A percentile compares a stretch with the other conserved stretches of the same genome.
phyloP scores from a whole-genome alignment of 2,113 vertebrate species.

The Gila orcuttii region DNA sequence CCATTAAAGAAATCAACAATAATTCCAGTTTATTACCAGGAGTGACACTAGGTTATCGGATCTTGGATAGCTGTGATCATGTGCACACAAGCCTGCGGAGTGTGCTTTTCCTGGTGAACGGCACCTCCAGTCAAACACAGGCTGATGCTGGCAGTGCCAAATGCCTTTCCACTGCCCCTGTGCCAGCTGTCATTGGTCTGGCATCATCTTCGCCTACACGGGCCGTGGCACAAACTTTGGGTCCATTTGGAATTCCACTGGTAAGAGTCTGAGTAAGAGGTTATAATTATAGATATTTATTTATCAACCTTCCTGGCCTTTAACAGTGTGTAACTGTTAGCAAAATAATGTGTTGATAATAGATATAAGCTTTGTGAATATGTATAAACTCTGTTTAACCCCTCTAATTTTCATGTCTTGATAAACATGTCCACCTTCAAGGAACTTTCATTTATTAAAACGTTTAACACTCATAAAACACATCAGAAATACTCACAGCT shows the following conservation, averaged over 20 bases:
- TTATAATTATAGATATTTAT: background rate
- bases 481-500: background rate
- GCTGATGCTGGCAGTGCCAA: background rate
- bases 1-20: conserved; percentile 63
- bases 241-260: conserved; percentile 72
- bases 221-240: conserved; percentile 72
- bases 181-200: conserved; percentile 73
- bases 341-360: background rate
- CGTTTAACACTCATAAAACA: background rate
- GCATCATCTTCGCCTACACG: conserved; percentile 76
- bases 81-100: conserved; percentile 69
- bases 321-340: background rate
- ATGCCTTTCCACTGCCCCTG: conserved; percentile 67
- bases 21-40: conserved; percentile 57
- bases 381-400: background rate
- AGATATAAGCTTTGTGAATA: background rate
- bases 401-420: background rate
- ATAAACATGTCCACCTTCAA: background rate
- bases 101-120: conserved; percentile 65
- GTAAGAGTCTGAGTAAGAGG: conserved; percentile 57
- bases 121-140: conserved; percentile 28
- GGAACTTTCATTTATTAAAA: background rate
- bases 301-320: background rate
- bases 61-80: conserved; percentile 75
- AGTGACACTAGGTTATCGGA: conserved; percentile 61